Evolutionary conservation across 2,888 invertebrate genomes (phyloP), one percentile per base, ranked within the genome.

Genomic region (Eupeodes luniger): DNA sequence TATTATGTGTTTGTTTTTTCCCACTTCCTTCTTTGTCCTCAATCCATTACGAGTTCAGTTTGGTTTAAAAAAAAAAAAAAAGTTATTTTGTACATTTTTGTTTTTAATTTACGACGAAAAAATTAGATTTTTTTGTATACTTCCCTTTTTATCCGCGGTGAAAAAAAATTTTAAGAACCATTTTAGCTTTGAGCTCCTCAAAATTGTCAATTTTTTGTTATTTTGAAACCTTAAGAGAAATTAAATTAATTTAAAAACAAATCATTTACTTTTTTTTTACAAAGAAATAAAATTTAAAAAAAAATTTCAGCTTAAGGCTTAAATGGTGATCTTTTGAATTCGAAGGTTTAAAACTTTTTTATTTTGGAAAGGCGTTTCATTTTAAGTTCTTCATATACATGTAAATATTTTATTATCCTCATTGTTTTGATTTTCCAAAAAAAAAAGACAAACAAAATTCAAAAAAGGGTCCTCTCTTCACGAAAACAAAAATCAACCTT

Each of bases 401-500:
- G 88, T 88, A 88, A 81, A 88, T 85, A 88, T 75, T 78, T 85
- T 70, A 64, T 77, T 81, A 75, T 75, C 85, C 81, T 85, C 59
- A 59, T 78, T 69, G 12, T 59, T 85, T 81, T 85, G 27, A 51
- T 77, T 83, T 79, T n/a, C 66, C 40, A 70, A 59, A 82, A 80
- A 61, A 81, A 51, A 78, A 66, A 80, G 49, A 66, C 53, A 81
- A 64, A 81, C 55, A 61, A 79, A 67, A 61, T 81, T 85, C 75
- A 81, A 81, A 81, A 47, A 88, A 88, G 88, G 88, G 88, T 88
- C 88, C 88, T 88, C 88, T 88, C 88, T 85, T 88, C 85, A 85
- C 77, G 85, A 88, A 80, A 77, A 67, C 27, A 19, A 80, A 78
- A 67, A 40, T 40, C 72, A 81, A 72, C 74, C 78, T 74, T 88